These are phyloP conservation scores for Pachyrhynchus sulphureomaculatus DNA, from an alignment of 1,140 invertebrate species.

Conservation along the genomic window DNA sequence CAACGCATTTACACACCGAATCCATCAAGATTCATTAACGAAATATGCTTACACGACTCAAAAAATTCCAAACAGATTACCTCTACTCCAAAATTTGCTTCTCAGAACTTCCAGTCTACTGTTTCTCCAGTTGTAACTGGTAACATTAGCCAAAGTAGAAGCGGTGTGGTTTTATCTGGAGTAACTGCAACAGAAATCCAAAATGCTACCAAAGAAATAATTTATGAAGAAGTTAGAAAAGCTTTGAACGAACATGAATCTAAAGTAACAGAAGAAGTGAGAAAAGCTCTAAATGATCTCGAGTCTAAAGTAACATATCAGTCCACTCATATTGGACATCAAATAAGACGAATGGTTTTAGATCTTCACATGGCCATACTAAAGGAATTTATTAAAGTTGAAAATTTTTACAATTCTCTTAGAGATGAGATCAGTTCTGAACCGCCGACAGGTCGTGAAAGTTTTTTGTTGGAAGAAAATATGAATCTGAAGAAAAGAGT, in stretches of 20 bases:
- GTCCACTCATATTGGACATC: slow-evolving; percentile 12
- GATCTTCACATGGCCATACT: slow-evolving; percentile 36
- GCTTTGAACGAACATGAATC: no score
- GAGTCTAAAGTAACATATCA: slow-evolving; percentile 24
- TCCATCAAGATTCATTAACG: not conserved
- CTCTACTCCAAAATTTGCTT: slow-evolving; percentile 2
- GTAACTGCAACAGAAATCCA: not conserved
- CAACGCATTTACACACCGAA: slow-evolving; percentile 11
- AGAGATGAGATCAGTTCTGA: slow-evolving; percentile 22
- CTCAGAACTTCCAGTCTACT: not conserved
- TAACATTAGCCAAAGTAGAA: not conserved
- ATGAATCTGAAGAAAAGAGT: slow-evolving; percentile 23
- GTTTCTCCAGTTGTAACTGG: slow-evolving; percentile 11
- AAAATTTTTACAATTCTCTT: slow-evolving; percentile 25
- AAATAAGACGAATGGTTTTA: slow-evolving; percentile 29
- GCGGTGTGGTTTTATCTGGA: no score
- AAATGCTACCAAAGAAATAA: slow-evolving; percentile 8
- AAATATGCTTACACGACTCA: not conserved
- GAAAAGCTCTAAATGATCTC: slow-evolving; percentile 21
- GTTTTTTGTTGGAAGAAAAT: slow-evolving; percentile 31
- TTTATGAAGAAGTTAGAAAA: slow-evolving; percentile 22
- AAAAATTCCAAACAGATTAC: not conserved
- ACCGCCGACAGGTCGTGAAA: slow-evolving; percentile 6
- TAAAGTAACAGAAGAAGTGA: no score
- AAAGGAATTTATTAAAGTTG: slow-evolving; percentile 36